Percentiles rank a stretch among this genome's conserved stretches.
Evolutionary conservation across 1,140 invertebrate species (phyloP).

Genomic region (Drosophila sp.): DNA sequence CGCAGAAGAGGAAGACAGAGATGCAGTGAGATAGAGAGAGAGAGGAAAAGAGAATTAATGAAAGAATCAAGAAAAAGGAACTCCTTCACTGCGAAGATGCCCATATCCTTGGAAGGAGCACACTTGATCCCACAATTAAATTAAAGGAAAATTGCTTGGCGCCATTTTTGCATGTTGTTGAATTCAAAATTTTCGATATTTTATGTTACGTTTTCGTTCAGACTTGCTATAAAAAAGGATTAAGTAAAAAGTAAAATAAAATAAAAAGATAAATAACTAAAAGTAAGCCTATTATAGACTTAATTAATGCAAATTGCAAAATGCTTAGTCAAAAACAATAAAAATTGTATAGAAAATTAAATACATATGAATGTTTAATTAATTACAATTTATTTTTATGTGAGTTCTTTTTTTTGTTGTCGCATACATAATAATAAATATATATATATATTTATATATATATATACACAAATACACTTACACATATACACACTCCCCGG

Average conservation of each 20-base stretch:
- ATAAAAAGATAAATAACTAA: conserved; percentile 45
- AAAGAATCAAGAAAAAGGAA: conserved; percentile 5
- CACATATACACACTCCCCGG: conserved; percentile 25
- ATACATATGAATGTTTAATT: conserved; percentile 74
- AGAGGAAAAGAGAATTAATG: neutral
- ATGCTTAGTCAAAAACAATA: conserved; percentile 82
- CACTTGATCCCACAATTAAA: neutral
- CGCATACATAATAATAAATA: conserved; percentile 35
- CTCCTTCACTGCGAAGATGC: conserved; percentile 5
- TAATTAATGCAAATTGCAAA: conserved; percentile 80
- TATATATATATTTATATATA: conserved; percentile 10
- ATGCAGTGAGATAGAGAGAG: neutral
- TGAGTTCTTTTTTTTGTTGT: conserved; percentile 57
- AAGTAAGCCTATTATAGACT: conserved; percentile 79
- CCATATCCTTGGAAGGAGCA: conserved; percentile 1
- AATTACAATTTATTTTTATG: conserved; percentile 66
- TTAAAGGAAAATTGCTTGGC: conserved; percentile 41
- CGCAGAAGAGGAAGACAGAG: conserved; percentile 3
- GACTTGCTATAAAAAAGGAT: conserved; percentile 50
- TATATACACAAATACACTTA: conserved; percentile 10
- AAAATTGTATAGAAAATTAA: conserved; percentile 82
- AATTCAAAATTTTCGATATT: conserved; percentile 55
- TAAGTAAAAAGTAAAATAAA: conserved; percentile 35
- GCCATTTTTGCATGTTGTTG: conserved; percentile 73
- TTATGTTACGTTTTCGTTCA: conserved; percentile 57